These are phyloP conservation scores for Thalassarche chlororhynchos DNA, from an alignment of 2,113 vertebrate genomes.

Conservation along the genomic window DNA sequence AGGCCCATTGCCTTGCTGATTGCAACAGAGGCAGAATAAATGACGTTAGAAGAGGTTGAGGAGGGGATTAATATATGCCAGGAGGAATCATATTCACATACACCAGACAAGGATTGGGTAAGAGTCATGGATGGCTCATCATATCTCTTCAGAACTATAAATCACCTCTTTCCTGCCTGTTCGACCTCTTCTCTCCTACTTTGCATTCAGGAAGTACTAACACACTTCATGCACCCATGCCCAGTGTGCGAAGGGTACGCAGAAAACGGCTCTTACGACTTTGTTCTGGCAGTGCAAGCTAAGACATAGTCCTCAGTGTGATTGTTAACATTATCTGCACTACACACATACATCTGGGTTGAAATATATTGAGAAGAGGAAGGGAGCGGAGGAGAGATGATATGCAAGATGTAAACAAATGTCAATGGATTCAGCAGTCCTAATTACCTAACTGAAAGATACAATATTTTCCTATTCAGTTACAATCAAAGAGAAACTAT, in stretches of 20 bases:
- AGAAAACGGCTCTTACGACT: background rate
- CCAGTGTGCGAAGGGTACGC: background rate
- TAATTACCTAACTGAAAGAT: background rate
- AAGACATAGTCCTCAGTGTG: background rate
- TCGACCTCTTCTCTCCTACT: background rate
- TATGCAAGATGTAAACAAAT: background rate
- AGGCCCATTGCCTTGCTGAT: background rate
- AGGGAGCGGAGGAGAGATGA: background rate
- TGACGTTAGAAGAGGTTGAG: background rate
- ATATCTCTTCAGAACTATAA: background rate
- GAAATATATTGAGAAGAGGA: background rate
- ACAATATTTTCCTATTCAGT: background rate
- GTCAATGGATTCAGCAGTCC: background rate
- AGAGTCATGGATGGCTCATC: background rate
- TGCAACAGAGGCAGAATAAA: background rate
- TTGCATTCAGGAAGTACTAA: background rate
- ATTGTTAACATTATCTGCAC: background rate
- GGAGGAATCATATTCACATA: background rate
- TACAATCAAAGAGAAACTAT: background rate
- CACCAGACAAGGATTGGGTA: background rate
- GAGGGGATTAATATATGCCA: background rate
- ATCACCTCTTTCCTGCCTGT: background rate
- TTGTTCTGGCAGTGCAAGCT: background rate
- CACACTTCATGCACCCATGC: background rate
- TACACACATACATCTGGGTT: accelerated